Percentiles rank a stretch among this genome's conserved stretches.
phyloP scores from a whole-genome alignment of 2,888 invertebrate genomes.

The Thumatha senex region DNA sequence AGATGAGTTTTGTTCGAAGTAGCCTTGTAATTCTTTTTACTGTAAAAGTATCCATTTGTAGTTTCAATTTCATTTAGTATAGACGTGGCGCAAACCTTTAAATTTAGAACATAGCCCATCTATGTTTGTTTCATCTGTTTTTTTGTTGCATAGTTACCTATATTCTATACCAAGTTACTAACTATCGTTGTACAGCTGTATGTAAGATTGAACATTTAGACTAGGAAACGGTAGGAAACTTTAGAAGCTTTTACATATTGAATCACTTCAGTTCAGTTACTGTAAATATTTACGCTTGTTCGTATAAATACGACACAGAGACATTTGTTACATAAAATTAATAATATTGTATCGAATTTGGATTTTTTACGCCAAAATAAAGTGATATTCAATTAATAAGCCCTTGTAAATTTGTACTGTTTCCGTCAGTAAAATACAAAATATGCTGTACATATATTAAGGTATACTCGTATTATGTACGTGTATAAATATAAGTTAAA shows the following conservation, averaged over 20 bases:
- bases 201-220: conserved; percentile 31
- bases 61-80: conserved; percentile 26
- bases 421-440: conserved; percentile 25
- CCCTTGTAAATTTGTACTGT: conserved; percentile 21
- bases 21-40: conserved; percentile 30
- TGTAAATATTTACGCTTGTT: conserved; percentile 34
- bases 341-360: conserved; percentile 16
- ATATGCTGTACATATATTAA: conserved; percentile 18
- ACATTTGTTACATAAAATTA: conserved; percentile 6
- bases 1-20: conserved; percentile 29
- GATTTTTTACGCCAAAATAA: conserved; percentile 13
- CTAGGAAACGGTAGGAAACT: conserved; percentile 26
- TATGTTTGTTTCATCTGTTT: conserved; percentile 34
- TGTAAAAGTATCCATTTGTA: conserved; percentile 17
- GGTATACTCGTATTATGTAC: conserved; percentile 11
- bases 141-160: conserved; percentile 35
- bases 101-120: conserved; percentile 24
- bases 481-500: conserved; percentile 16
- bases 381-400: conserved; percentile 11
- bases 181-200: conserved; percentile 35
- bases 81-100: conserved; percentile 40
- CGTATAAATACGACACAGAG: conserved; percentile 9
- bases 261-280: conserved; percentile 25
- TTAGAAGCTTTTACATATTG: conserved; percentile 37
- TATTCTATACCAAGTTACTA: conserved; percentile 29